Percentiles rank a stretch among this genome's conserved stretches.
Conservation (phyloP, 2,888 invertebrate species). For the Agonopterix arenella region DNA sequence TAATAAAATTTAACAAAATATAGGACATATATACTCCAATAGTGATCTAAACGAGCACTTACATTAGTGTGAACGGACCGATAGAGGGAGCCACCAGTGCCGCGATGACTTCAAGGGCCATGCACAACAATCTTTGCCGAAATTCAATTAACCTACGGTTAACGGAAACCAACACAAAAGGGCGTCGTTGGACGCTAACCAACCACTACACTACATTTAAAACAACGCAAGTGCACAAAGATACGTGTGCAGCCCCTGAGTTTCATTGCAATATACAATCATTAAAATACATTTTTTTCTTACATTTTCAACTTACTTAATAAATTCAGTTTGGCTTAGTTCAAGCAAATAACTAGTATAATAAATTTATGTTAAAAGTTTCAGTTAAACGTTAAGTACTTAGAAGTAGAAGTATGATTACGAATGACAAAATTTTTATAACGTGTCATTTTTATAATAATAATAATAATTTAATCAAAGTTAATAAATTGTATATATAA, state of each 20-base stretch:
- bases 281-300: slow-evolving; percentile 75
- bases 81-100: slow-evolving; percentile 66
- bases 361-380: slow-evolving; percentile 76
- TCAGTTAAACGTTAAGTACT: slow-evolving; percentile 74
- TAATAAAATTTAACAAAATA: slow-evolving; percentile 74
- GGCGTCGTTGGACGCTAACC: slow-evolving; percentile 13
- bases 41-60: slow-evolving; percentile 64
- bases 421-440: slow-evolving; percentile 77
- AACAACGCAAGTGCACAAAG: slow-evolving; percentile 25
- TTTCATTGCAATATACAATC: slow-evolving; percentile 65
- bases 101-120: slow-evolving; percentile 28
- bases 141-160: slow-evolving; percentile 16
- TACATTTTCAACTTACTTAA: slow-evolving; percentile 76
- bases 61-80: slow-evolving; percentile 51
- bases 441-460: slow-evolving; percentile 75
- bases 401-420: slow-evolving; percentile 77
- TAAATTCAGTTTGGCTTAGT: slow-evolving; percentile 78
- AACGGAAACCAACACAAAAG: slow-evolving; percentile 17
- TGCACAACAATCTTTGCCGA: slow-evolving; percentile 10
- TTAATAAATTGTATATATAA: slow-evolving; percentile 78
- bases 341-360: slow-evolving; percentile 77
- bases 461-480: slow-evolving; percentile 78
- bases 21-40: slow-evolving; percentile 63
- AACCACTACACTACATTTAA: slow-evolving; percentile 15
- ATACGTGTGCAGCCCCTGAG: slow-evolving; percentile 32